Evolutionary conservation across 2,888 invertebrate species (phyloP).

Genomic region (Drosophila nr. perissopoda): DNA sequence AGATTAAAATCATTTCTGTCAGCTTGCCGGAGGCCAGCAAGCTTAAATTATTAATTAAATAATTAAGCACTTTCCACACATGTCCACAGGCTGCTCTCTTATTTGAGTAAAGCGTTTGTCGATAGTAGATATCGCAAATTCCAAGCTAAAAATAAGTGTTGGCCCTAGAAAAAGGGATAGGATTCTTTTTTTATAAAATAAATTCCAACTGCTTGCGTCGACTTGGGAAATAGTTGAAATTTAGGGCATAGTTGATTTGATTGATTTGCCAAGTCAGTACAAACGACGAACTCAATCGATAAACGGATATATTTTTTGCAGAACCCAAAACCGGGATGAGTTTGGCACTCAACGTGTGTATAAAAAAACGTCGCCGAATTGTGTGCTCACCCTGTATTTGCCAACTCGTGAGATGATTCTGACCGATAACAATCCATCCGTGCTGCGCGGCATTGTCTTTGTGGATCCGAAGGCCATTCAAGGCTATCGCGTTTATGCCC

Average conservation of each 20-base stretch:
- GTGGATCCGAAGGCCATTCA: constrained; percentile 94
- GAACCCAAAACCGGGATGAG: constrained; percentile 72
- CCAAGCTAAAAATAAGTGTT: neutral
- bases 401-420: constrained; percentile 93
- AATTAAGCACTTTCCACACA: constrained; percentile 12
- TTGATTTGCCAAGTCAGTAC: constrained; percentile 1
- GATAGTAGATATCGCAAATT: neutral
- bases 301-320: constrained; percentile 21
- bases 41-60: neutral
- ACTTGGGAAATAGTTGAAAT: neutral
- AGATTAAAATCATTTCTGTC: constrained; percentile 2
- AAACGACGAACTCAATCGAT: neutral
- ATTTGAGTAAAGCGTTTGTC: neutral
- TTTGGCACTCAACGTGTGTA: constrained; percentile 88
- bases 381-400: constrained; percentile 92
- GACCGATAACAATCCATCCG: constrained; percentile 90
- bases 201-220: neutral
- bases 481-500: constrained; percentile 93
- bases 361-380: constrained; percentile 94
- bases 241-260: neutral
- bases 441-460: constrained; percentile 95
- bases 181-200: neutral
- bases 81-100: neutral
- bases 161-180: neutral
- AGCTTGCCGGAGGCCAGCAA: constrained; percentile 7